Conservation (phyloP, 2,113 vertebrate genomes). For the Neolamprologus longior region DNA sequence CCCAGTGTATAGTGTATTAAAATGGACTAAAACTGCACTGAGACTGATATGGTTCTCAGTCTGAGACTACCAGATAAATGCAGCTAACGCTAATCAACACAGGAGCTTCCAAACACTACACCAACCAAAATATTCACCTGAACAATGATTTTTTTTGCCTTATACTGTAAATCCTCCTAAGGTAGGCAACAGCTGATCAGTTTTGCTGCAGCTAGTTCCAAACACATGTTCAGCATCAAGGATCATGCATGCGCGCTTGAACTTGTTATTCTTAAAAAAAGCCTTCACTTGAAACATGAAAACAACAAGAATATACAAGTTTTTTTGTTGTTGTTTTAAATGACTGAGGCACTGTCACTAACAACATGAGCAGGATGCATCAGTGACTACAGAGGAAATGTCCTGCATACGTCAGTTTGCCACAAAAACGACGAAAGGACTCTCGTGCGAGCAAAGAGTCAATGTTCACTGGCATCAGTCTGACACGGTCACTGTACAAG, state of each 20-base stretch:
- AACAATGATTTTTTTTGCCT: background rate
- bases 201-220: slow-evolving; percentile 83
- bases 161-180: background rate
- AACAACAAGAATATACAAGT: slow-evolving; percentile 19
- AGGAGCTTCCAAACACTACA: background rate
- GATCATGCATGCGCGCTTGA: slow-evolving; percentile 64
- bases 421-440: slow-evolving; percentile 21
- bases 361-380: slow-evolving; percentile 34
- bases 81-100: background rate
- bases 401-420: background rate
- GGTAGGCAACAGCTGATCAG: slow-evolving; percentile 38
- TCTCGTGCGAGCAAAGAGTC: slow-evolving; percentile 45
- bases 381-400: background rate
- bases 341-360: slow-evolving; percentile 34
- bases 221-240: slow-evolving; percentile 56
- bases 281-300: slow-evolving; percentile 44
- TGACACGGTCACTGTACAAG: slow-evolving; percentile 24
- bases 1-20: background rate
- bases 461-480: slow-evolving; percentile 30
- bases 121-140: background rate
- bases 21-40: slow-evolving; percentile 20
- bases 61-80: background rate
- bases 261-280: slow-evolving; percentile 47
- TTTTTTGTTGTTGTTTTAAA: background rate
- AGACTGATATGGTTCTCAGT: background rate